Percentiles rank a stretch among this genome's conserved stretches.
Evolutionary conservation across 2,888 invertebrate species (phyloP).

Genomic region (Boloria selene): DNA sequence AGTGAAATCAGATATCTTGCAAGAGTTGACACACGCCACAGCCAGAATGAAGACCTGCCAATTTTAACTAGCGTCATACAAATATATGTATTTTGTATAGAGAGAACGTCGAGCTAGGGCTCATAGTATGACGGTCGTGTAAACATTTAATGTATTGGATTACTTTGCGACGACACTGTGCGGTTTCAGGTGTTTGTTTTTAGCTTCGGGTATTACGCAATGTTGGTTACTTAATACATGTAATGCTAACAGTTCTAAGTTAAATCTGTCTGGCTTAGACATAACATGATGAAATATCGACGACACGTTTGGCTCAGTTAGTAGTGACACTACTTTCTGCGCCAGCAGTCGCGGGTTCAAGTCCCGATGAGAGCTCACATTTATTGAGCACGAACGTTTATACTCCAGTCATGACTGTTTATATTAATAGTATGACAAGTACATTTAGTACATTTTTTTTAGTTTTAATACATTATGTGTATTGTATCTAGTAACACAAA

Average conservation of each 20-base stretch:
- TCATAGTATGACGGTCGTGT: slow-evolving; percentile 29
- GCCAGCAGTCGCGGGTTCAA: too few relatives aligned
- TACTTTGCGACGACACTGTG: slow-evolving; percentile 40
- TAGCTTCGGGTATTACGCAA: slow-evolving; percentile 32
- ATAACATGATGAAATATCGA: neutral
- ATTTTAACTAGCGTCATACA: slow-evolving; percentile 17
- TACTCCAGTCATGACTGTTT: too few relatives aligned
- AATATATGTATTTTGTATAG: slow-evolving; percentile 33
- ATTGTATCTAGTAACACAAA: too few relatives aligned
- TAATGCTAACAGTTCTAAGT: slow-evolving; percentile 19
- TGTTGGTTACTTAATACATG: slow-evolving; percentile 19
- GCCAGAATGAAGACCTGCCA: slow-evolving; percentile 31
- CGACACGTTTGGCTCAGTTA: too few relatives aligned
- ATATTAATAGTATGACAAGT: too few relatives aligned
- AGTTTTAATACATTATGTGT: too few relatives aligned
- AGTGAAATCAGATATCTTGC: slow-evolving; percentile 36
- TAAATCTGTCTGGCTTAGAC: slow-evolving; percentile 20
- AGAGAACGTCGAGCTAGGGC: slow-evolving; percentile 9
- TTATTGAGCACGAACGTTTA: too few relatives aligned
- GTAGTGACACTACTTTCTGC: too few relatives aligned
- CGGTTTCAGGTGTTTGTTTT: slow-evolving; percentile 40
- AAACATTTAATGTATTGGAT: slow-evolving; percentile 42
- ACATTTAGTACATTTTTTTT: too few relatives aligned
- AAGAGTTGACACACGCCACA: slow-evolving; percentile 33
- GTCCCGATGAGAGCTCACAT: too few relatives aligned